Conservation (phyloP, 2,113 vertebrate genomes). For the Vidua macroura region DNA sequence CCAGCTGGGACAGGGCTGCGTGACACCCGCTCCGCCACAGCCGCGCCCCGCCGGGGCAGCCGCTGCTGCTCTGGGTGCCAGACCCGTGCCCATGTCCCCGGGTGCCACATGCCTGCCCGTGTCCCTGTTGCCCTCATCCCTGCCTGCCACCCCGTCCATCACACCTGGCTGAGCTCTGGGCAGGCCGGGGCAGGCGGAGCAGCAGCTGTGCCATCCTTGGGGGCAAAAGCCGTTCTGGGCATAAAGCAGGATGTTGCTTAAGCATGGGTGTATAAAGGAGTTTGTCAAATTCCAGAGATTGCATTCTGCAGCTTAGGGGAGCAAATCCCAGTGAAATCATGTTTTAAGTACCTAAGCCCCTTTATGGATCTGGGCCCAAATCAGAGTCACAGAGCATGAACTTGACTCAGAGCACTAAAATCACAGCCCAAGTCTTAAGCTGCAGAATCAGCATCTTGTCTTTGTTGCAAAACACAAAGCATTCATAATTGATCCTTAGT, state of each 20-base stretch:
- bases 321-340: neutral
- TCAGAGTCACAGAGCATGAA: neutral
- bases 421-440: neutral
- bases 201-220: neutral
- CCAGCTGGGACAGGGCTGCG: neutral
- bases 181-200: neutral
- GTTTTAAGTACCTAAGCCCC: slow-evolving; percentile 15
- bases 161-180: neutral
- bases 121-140: neutral
- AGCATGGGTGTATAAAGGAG: neutral
- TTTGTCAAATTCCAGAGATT: neutral
- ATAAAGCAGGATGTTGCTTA: neutral
- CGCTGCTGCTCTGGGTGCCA: too few relatives aligned
- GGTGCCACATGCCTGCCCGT: too few relatives aligned
- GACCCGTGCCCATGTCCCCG: neutral
- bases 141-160: too few relatives aligned
- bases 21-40: neutral
- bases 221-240: neutral
- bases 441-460: neutral
- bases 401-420: neutral
- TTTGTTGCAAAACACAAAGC: neutral
- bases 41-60: neutral
- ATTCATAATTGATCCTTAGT: neutral
- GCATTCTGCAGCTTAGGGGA: neutral
- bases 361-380: neutral